A percentile compares a stretch with the other conserved stretches of the same genome.
Conservation (phyloP, 2,113 vertebrate species). For the Glaucidium brasilianum region DNA sequence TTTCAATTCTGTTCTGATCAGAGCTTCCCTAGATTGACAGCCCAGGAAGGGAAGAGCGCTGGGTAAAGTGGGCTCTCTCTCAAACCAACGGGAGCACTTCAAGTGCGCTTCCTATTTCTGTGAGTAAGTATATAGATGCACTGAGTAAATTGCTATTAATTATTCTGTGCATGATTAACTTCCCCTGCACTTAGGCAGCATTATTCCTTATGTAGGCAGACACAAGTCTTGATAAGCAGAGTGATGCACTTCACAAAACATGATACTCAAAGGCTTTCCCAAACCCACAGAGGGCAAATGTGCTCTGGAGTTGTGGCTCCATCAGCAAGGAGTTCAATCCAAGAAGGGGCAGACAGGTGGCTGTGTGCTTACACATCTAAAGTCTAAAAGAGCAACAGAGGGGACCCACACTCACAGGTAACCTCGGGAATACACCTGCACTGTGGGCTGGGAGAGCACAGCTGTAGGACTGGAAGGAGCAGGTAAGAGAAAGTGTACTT, state of each 20-base stretch:
- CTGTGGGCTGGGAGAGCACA: background rate
- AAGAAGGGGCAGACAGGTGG: background rate
- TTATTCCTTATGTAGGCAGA: background rate
- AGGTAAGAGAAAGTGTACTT: background rate
- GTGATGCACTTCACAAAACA: background rate
- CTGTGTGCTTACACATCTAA: background rate
- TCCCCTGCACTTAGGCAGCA: background rate
- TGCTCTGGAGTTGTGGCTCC: background rate
- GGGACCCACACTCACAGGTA: background rate
- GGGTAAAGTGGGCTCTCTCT: background rate
- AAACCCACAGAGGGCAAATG: background rate
- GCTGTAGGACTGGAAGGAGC: background rate
- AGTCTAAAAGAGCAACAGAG: accelerated
- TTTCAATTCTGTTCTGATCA: background rate
- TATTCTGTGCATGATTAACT: slow-evolving; percentile 27
- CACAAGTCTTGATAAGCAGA: background rate
- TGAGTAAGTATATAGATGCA: background rate
- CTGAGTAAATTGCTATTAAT: slow-evolving; percentile 39
- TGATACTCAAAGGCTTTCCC: background rate
- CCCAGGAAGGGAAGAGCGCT: background rate
- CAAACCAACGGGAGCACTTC: background rate
- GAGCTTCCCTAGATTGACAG: background rate
- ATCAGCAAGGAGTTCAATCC: background rate
- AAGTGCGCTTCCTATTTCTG: background rate
- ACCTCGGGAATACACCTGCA: background rate